Percentiles rank a stretch among this genome's conserved stretches.
Evolutionary conservation across 2,888 invertebrate genomes (phyloP).

Genomic region (Drosophila kambysellisi): DNA sequence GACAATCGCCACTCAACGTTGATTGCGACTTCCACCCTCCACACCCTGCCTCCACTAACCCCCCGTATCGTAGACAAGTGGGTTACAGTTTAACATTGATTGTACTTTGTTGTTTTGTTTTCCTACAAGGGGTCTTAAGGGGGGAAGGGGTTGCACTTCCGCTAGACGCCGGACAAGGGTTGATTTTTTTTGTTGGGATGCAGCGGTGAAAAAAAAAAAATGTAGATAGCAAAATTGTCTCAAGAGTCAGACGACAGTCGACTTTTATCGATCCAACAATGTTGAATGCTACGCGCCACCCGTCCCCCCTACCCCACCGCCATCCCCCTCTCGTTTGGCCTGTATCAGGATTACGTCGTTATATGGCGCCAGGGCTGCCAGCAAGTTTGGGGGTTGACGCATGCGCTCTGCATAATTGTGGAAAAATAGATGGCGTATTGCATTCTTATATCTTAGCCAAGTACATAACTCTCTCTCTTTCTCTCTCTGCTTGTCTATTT

Average conservation of each 20-base stretch:
- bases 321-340: constrained; percentile 1
- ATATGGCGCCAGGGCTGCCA: constrained; percentile 68
- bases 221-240: constrained; percentile 23
- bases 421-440: constrained; percentile 49
- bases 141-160: constrained; percentile 28
- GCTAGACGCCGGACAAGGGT: constrained; percentile 54
- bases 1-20: constrained; percentile 58
- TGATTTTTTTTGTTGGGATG: constrained; percentile 33
- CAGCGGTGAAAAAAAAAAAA: constrained; percentile 18
- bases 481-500: not conserved
- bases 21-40: constrained; percentile 50
- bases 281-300: constrained; percentile 6
- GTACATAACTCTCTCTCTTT: constrained; percentile 47
- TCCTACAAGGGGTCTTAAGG: not conserved
- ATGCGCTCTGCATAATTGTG: constrained; percentile 52
- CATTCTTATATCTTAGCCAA: constrained; percentile 42
- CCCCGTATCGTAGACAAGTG: constrained; percentile 23
- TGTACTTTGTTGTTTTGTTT: constrained; percentile 8
- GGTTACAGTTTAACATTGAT: constrained; percentile 31
- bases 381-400: constrained; percentile 34
- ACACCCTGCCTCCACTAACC: not conserved
- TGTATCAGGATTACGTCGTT: constrained; percentile 76
- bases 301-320: not conserved
- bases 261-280: constrained; percentile 77
- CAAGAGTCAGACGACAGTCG: constrained; percentile 16